A percentile compares a stretch with the other conserved stretches of the same genome.
These are phyloP conservation scores for Micropterix aruncella DNA, from an alignment of 2,888 invertebrate genomes.

Conservation along the genomic window DNA sequence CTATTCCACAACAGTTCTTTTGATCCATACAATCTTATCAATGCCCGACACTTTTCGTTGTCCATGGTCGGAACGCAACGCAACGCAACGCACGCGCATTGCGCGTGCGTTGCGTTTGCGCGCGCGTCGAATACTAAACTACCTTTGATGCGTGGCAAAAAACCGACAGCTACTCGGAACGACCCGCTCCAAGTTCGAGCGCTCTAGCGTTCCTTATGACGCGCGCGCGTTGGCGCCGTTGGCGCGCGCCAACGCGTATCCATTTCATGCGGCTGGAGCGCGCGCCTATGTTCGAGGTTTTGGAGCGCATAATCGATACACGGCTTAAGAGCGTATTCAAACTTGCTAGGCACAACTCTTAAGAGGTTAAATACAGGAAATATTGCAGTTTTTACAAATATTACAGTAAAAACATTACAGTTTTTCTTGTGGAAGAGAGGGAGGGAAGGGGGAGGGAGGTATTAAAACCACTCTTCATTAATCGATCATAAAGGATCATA, in stretches of 20 bases:
- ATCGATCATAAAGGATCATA: too few relatives aligned
- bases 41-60: constrained; percentile 2
- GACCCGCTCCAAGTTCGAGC: constrained; percentile 10
- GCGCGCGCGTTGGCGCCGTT: too few relatives aligned
- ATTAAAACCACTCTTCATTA: too few relatives aligned
- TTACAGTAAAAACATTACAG: too few relatives aligned
- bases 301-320: constrained; percentile 11
- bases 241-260: constrained; percentile 12
- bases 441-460: too few relatives aligned
- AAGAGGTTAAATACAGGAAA: too few relatives aligned
- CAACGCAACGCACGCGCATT: constrained; percentile 7
- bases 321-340: too few relatives aligned
- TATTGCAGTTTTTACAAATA: too few relatives aligned
- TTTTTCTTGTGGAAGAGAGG: too few relatives aligned
- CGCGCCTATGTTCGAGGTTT: constrained; percentile 9
- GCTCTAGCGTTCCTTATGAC: constrained; percentile 12
- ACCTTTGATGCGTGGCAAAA: constrained; percentile 11
- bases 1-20: constrained; percentile 9
- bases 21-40: too few relatives aligned
- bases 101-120: constrained; percentile 9
- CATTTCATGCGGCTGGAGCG: constrained; percentile 11
- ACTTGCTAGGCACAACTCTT: too few relatives aligned
- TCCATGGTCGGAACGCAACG: constrained; percentile 7
- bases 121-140: too few relatives aligned
- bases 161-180: constrained; percentile 10